Percentiles rank a stretch among this genome's conserved stretches.
Conservation (phyloP, 2,797 vertebrate species). For the Tinamus major region DNA sequence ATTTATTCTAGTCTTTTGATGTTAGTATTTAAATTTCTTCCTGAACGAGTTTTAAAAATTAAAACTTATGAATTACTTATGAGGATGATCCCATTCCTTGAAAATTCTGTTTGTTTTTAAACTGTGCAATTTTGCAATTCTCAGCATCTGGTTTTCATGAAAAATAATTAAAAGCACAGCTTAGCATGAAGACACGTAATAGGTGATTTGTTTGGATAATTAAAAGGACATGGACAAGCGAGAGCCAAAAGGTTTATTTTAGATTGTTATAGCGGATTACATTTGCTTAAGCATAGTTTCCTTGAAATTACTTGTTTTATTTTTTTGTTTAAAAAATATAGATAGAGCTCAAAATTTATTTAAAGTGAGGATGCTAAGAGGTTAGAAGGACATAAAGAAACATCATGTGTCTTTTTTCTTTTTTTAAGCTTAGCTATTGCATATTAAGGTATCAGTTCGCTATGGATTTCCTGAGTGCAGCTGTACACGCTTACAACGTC, state of each 20-base stretch:
- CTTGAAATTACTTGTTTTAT: background rate
- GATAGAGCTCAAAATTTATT: background rate
- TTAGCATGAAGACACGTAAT: background rate
- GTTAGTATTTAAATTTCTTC: background rate
- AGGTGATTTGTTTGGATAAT: background rate
- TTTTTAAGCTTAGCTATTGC: background rate
- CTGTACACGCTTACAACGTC: background rate
- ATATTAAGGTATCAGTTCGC: background rate
- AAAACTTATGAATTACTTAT: background rate
- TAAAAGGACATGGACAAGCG: background rate
- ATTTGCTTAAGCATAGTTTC: background rate
- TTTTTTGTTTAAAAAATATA: background rate
- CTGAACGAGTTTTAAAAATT: background rate
- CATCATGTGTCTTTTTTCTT: rapidly evolving
- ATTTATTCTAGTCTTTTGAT: background rate
- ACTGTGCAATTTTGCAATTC: background rate
- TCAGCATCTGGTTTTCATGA: background rate
- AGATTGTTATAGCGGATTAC: background rate
- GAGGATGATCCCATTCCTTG: background rate
- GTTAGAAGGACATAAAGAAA: background rate
- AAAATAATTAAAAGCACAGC: background rate
- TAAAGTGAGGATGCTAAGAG: background rate
- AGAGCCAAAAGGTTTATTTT: background rate
- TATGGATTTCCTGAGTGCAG: background rate
- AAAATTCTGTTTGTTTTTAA: background rate